These are phyloP conservation scores for Melinaea menophilus DNA, from an alignment of 2,888 invertebrate genomes.

Conservation along the genomic window DNA sequence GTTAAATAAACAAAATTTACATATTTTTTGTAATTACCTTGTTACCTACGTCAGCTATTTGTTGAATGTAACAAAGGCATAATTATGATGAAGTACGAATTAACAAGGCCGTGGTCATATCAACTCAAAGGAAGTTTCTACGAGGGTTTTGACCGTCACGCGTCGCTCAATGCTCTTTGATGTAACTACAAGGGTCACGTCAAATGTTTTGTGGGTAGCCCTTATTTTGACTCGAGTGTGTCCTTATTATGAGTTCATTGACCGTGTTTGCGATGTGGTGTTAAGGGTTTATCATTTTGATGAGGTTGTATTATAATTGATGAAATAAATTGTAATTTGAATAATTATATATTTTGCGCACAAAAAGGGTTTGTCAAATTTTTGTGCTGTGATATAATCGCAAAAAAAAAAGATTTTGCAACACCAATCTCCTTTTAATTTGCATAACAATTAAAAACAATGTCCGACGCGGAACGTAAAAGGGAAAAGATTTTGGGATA, in stretches of 20 bases:
- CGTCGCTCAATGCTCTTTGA: constrained; percentile 51
- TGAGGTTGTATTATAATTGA: too few species aligned
- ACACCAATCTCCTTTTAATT: constrained; percentile 15
- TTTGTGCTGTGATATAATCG: neutral
- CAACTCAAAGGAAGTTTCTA: constrained; percentile 56
- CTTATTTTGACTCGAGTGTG: constrained; percentile 28
- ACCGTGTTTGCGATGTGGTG: constrained; percentile 11
- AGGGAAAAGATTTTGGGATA: constrained; percentile 57
- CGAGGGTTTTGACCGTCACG: constrained; percentile 57
- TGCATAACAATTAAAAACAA: constrained; percentile 29
- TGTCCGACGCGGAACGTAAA: constrained; percentile 21
- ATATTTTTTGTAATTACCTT: neutral
- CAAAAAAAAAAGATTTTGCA: neutral
- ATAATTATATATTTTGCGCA: too few species aligned
- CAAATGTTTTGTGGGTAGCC: constrained; percentile 49
- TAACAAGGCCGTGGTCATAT: constrained; percentile 21
- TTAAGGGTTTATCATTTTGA: too few species aligned
- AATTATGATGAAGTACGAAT: constrained; percentile 10
- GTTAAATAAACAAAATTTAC: neutral
- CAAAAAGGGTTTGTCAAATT: neutral
- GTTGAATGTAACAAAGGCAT: constrained; percentile 1
- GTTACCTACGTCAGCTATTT: neutral
- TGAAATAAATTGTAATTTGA: too few species aligned
- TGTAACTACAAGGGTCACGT: constrained; percentile 44
- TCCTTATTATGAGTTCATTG: constrained; percentile 22